phyloP scores from a whole-genome alignment of 1,140 invertebrate genomes.

The Lethocerus indicus region DNA sequence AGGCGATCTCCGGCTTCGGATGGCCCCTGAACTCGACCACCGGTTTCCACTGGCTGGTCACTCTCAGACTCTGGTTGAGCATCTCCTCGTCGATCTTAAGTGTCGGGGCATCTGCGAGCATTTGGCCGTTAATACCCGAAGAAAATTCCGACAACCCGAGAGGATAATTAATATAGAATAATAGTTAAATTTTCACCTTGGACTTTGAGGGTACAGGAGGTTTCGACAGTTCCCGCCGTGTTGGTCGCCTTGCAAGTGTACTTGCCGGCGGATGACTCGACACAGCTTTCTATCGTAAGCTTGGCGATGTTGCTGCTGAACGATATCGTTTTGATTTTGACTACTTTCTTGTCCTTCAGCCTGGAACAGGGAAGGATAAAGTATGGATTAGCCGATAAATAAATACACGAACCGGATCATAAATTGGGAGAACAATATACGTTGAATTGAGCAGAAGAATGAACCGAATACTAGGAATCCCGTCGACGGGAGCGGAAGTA shows the following conservation, averaged over 20 bases:
- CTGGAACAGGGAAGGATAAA: conserved; percentile 18
- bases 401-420: no score
- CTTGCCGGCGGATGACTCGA: conserved; percentile 39
- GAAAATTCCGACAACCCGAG: background rate
- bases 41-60: conserved; percentile 41
- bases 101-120: conserved; percentile 35
- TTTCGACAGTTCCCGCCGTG: conserved; percentile 49
- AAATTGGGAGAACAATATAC: background rate
- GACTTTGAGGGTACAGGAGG: conserved; percentile 41
- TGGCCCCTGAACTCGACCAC: conserved; percentile 41
- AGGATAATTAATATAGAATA: background rate
- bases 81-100: conserved; percentile 40
- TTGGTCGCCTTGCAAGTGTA: conserved; percentile 60
- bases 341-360: conserved; percentile 27
- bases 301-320: conserved; percentile 60
- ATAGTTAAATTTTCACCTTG: conserved; percentile 26
- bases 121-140: background rate
- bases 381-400: background rate
- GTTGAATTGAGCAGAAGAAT: background rate
- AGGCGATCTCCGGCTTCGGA: conserved; percentile 43
- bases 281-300: conserved; percentile 45
- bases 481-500: no score
- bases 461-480: background rate
- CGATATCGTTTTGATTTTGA: conserved; percentile 30
- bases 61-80: conserved; percentile 36